A percentile compares a stretch with the other conserved stretches of the same genome.
These are phyloP conservation scores for Trididemnum clinides DNA, from an alignment of 23 tunicate genomes.

Conservation along the genomic window DNA sequence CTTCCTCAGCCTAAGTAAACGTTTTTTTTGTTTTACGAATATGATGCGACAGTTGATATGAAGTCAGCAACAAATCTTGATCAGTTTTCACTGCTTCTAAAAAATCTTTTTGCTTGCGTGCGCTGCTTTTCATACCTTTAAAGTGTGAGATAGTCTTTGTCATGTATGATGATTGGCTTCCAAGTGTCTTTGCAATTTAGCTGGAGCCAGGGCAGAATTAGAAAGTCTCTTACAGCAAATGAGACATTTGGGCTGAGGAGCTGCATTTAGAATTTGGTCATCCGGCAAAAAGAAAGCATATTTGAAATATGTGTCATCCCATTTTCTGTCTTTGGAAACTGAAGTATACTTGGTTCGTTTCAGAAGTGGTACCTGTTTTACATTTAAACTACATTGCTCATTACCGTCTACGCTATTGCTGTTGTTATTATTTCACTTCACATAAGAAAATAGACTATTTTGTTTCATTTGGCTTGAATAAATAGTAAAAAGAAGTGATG, in stretches of 20 bases:
- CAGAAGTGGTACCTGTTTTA: not conserved
- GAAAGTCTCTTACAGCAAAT: too few species aligned
- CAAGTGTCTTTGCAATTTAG: conserved; percentile 48
- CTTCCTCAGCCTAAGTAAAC: conserved; percentile 42
- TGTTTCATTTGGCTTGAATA: not conserved
- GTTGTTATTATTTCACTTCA: not conserved
- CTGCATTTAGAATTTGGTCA: too few species aligned
- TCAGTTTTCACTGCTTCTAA: too few species aligned
- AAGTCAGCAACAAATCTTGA: too few species aligned
- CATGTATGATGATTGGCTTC: conserved; percentile 30
- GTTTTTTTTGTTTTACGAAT: conserved; percentile 44
- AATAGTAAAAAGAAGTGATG: conserved; percentile 1
- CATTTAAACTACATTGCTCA: conserved; percentile 10
- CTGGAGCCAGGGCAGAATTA: too few species aligned
- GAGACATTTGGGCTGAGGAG: too few species aligned
- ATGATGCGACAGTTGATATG: conserved; percentile 39
- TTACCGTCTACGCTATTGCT: conserved; percentile 5
- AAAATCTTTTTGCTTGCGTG: conserved; percentile 33
- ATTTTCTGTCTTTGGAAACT: conserved; percentile 15
- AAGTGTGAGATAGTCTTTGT: conserved; percentile 35
- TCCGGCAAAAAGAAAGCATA: not conserved
- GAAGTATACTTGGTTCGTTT: not conserved
- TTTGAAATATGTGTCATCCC: conserved; percentile 19
- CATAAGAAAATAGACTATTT: conserved; percentile 10
- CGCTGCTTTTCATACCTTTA: conserved; percentile 39